Evolutionary conservation across 2,797 vertebrate species (phyloP), one percentile per base, ranked within the genome.

Genomic region (Oreochromis mossambicus): DNA sequence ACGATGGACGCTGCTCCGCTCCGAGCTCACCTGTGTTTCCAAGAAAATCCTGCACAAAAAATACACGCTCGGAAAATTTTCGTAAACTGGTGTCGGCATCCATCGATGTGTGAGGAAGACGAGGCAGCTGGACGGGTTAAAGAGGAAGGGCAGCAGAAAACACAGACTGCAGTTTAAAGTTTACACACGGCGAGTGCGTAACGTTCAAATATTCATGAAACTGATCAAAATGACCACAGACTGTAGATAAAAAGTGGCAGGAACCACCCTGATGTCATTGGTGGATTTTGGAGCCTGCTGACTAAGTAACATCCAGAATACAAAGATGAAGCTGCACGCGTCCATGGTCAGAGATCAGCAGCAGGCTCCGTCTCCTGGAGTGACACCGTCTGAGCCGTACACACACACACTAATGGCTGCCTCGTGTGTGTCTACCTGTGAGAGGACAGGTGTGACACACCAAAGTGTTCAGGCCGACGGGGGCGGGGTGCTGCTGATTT

Each of bases 261-360:
- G 11, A 63, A n/a, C 15, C 32, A 36, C 10, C 32, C 29, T 19
- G 29, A 61, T 8, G 17, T 34, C 56, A 34, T 10, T 3, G 29
- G 8, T 56, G 7, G 5, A 52, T 11, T 52, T 21, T 52, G n/a
- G 14, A 56, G 55, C 26, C 17, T 36, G 21, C 12, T 24, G 52
- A 24, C 58, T n/a, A 63, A 0, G 5, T 36, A 63, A 61, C 17
- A 34, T 34, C 56, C 56, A 34, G 32, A 63, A 11, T 34, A 34
- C 15, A 10, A 6, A 61, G 56, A 1, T 61, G 29, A 3, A 29
- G 0, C 55, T 0, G 14, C 14, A 51, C 19, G 19, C 3, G 29
- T 17, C 15, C 15, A 19, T 34, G 10, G 8, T 63, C 58, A 3
- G 56, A 61, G 17, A 36, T 19, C 58, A 63, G 10, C 58, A n/a